Evolutionary conservation across 2,797 vertebrate species (phyloP).

Genomic region (Austrolebias charrua): DNA sequence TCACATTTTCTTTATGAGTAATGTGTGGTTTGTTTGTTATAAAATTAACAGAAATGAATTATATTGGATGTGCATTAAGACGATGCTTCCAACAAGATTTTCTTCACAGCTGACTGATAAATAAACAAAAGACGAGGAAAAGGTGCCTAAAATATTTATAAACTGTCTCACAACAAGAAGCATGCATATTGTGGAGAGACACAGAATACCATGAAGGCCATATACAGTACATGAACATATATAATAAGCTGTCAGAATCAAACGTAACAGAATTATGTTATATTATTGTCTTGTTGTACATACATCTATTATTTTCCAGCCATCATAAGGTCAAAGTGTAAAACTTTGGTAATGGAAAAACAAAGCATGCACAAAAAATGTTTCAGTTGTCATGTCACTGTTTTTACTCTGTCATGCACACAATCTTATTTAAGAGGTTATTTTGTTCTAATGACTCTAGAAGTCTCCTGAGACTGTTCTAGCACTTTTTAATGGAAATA

Average conservation of each 20-base stretch:
- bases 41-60: background rate
- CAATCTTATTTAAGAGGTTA: constrained; percentile 6
- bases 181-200: constrained; percentile 33
- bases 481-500: constrained; percentile 11
- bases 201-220: constrained; percentile 9
- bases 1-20: too few relatives aligned
- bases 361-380: too few relatives aligned
- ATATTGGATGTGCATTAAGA: background rate
- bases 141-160: constrained; percentile 78
- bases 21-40: too few relatives aligned
- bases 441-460: constrained; percentile 1
- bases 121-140: constrained; percentile 76
- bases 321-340: too few relatives aligned
- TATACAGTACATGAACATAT: too few relatives aligned
- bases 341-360: too few relatives aligned
- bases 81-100: constrained; percentile 23
- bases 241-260: too few relatives aligned
- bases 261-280: too few relatives aligned
- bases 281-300: too few relatives aligned
- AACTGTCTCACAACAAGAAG: constrained; percentile 66
- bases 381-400: background rate
- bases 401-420: background rate
- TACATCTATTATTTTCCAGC: too few relatives aligned
- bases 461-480: constrained; percentile 12
- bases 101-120: constrained; percentile 67